A percentile compares a stretch with the other conserved stretches of the same genome.
Evolutionary conservation across 35 echinoderm and acorn worm genomes (phyloP).

Genomic region (Lytechinus variegatus): DNA sequence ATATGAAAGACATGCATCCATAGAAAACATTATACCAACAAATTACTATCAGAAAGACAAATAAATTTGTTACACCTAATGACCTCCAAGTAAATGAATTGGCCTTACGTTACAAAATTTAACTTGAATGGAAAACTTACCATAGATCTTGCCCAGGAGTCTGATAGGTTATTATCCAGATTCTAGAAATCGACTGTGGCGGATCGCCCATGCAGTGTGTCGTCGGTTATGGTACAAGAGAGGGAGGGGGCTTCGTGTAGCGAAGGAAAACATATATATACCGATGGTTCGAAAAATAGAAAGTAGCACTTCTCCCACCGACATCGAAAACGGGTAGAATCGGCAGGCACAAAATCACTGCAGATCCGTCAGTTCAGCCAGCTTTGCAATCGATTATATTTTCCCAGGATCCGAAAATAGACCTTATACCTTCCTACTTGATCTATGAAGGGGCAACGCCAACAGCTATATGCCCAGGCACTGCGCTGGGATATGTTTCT

Average conservation of each 20-base stretch:
- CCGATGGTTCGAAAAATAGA: not conserved
- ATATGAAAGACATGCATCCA: no score
- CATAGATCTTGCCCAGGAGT: no score
- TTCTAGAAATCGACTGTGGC: not conserved
- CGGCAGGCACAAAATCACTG: not conserved
- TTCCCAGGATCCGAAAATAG: not conserved
- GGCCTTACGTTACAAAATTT: no score
- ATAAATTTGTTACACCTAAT: no score
- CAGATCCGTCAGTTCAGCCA: not conserved
- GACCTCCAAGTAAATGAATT: no score
- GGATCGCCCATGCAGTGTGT: not conserved
- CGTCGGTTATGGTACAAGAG: not conserved
- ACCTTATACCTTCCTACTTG: not conserved
- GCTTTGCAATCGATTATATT: not conserved
- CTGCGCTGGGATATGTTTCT: not conserved
- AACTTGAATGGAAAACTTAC: no score
- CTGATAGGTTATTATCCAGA: not conserved
- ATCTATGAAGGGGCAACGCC: not conserved
- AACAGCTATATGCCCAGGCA: not conserved
- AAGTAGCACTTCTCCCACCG: not conserved
- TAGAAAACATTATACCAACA: no score
- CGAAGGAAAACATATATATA: not conserved
- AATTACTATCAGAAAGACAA: no score
- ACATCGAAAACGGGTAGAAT: no score
- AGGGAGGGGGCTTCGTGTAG: not conserved